phyloP scores from a whole-genome alignment of 1,140 invertebrate species.

The Drosophila persimilis region DNA sequence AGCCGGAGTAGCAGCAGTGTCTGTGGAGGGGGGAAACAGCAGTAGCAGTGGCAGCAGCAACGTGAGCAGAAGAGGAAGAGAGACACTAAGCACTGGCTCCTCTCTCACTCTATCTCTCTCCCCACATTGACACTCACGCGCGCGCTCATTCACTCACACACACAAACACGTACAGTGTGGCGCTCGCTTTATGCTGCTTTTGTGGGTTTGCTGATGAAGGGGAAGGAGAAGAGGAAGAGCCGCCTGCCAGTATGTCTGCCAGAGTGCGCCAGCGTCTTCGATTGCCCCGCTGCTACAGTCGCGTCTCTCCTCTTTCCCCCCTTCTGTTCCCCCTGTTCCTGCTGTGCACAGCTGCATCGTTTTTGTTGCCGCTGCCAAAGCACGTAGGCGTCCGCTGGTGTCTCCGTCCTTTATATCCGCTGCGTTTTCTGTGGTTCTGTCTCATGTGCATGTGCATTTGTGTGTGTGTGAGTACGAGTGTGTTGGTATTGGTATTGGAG shows the following conservation, averaged over 20 bases:
- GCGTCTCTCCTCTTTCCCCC: background rate
- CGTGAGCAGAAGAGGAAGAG: constrained; percentile 23
- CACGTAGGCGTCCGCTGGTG: constrained; percentile 74
- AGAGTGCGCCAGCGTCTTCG: constrained; percentile 68
- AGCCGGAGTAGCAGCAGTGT: constrained; percentile 11
- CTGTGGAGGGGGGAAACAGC: constrained; percentile 2
- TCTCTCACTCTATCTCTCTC: too few relatives aligned
- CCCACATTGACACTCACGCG: too few relatives aligned
- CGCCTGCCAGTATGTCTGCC: constrained; percentile 76
- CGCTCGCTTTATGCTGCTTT: constrained; percentile 71
- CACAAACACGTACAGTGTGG: constrained; percentile 53
- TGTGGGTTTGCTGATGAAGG: constrained; percentile 28
- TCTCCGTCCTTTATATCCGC: constrained; percentile 16
- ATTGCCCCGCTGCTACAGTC: constrained; percentile 9
- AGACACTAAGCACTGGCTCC: constrained; percentile 20
- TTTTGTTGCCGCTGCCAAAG: constrained; percentile 57
- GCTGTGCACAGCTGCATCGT: constrained; percentile 53
- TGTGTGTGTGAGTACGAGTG: constrained; percentile 14
- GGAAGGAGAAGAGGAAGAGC: constrained; percentile 41
- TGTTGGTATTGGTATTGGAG: constrained; percentile 47
- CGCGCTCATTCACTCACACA: constrained; percentile 38
- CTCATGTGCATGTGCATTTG: constrained; percentile 8
- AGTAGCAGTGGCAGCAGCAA: constrained; percentile 19
- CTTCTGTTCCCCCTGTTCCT: background rate
- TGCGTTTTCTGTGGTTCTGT: constrained; percentile 3